Evolutionary conservation across 2,113 vertebrate species (phyloP), one percentile per base, ranked within the genome.

Genomic region (Tapirus terrestris): DNA sequence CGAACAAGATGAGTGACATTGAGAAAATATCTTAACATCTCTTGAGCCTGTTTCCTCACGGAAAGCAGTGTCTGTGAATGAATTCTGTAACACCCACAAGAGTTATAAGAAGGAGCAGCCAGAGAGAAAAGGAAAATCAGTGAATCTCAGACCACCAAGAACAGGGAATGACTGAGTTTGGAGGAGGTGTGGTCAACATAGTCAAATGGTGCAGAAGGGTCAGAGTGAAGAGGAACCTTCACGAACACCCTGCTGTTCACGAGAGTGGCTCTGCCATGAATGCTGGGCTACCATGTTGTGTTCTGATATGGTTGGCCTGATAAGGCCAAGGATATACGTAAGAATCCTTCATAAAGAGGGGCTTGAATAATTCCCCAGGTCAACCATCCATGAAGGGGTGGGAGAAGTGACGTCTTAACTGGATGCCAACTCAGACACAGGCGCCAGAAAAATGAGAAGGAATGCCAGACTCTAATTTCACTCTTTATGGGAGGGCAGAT

Each of bases 11-110:
- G 60, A 77, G 48, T 65, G 14, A 70, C 53, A 45, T 9, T 58
- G 56, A 94, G 51, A 76, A 92, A 81, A 53, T 77, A 88, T 8
- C 76, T 93, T 60, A 79, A 63, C 27, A 76, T 73, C 61, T 77
- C 77, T 36, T 48, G 25, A 73, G 3, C 67, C 20, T 36, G 29
- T 70, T 89, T 93, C 53, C 4, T 80, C 20, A 56, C 1, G 20
- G 60, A 56, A 81, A 58, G 3, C 11, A 18, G 73, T 58, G 13
- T 76, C 65, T 39, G 18, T 12, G 36, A 94, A 73, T 33, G 31
- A 48, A 48, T 67, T 85, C 16, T n/a, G 1, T 91, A 21, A 88
- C 29, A 67, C 9, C 33, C 29, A 53, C 3, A 65, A 91, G 25
- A 88, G 23, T 43, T 23, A 9, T 8, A 53, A 79, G 60, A 27